A percentile compares a stretch with the other conserved stretches of the same genome.
phyloP scores from a whole-genome alignment of 2,113 vertebrate species.

The Phrynosoma blainvillii region DNA sequence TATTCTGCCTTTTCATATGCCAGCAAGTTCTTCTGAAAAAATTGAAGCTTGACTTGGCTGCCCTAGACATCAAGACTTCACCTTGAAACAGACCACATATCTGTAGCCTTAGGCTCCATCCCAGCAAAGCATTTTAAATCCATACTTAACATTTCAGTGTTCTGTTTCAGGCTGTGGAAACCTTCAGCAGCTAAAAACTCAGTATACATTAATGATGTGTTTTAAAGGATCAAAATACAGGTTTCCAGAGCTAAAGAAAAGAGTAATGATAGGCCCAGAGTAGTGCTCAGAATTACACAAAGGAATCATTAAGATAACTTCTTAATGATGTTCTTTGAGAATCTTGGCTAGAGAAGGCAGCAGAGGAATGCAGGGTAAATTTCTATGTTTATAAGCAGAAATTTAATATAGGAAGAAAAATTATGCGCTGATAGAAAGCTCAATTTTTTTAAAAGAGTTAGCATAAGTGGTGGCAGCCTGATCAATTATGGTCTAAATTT shows the following conservation, averaged over 20 bases:
- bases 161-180: background rate
- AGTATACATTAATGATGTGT: background rate
- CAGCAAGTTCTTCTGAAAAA: background rate
- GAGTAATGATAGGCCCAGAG: slow-evolving; percentile 21
- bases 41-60: background rate
- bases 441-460: background rate
- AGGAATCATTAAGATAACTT: slow-evolving; percentile 7
- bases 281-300: slow-evolving; percentile 11
- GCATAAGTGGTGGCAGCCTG: background rate
- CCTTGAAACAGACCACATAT: slow-evolving; percentile 17
- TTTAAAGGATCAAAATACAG: slow-evolving; percentile 15
- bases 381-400: background rate
- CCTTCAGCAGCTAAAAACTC: background rate
- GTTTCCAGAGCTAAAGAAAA: slow-evolving; percentile 23
- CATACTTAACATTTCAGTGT: slow-evolving; percentile 24
- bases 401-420: background rate
- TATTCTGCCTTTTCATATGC: slow-evolving; percentile 14
- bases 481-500: background rate
- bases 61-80: background rate
- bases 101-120: slow-evolving; percentile 18
- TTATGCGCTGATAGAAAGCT: background rate
- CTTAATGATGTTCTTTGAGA: slow-evolving; percentile 16
- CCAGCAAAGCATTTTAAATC: slow-evolving; percentile 20
- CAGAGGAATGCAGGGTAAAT: slow-evolving; percentile 3
- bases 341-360: slow-evolving; percentile 1